phyloP scores from a whole-genome alignment of 1,140 invertebrate species.

The Hyphantria cunea region DNA sequence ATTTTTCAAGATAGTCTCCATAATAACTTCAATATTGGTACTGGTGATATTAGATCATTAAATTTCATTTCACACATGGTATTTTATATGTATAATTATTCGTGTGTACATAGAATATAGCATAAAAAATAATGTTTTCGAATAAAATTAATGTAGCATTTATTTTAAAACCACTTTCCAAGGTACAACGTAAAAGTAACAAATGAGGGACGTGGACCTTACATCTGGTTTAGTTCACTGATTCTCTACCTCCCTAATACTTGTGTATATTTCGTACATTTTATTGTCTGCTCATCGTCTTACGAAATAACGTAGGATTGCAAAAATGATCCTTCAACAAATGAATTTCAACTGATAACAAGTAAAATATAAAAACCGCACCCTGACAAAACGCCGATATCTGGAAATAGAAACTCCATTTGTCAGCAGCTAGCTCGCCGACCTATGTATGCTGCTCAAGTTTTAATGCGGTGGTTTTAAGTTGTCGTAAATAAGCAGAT shows the following conservation, averaged over 20 bases:
- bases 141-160: background rate
- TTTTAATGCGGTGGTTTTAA: slow-evolving; percentile 64
- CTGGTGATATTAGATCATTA: too few species aligned
- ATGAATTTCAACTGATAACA: slow-evolving; percentile 18
- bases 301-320: background rate
- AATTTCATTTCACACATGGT: too few species aligned
- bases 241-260: background rate
- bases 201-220: slow-evolving; percentile 6
- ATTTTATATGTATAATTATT: too few species aligned
- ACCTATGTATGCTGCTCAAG: slow-evolving; percentile 65
- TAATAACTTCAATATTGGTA: background rate
- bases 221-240: slow-evolving; percentile 12
- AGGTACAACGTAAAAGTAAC: slow-evolving; percentile 2
- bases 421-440: slow-evolving; percentile 72
- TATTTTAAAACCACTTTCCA: background rate
- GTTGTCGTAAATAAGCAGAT: slow-evolving; percentile 45
- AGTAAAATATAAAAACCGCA: slow-evolving; percentile 65
- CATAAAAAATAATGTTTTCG: background rate
- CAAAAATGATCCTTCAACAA: background rate
- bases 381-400: slow-evolving; percentile 76
- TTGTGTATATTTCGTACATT: background rate
- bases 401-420: slow-evolving; percentile 81
- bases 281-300: background rate
- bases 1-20: background rate
- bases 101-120: background rate